phyloP scores from a whole-genome alignment of 2,888 invertebrate species.

The Drosophila neonasuta region DNA sequence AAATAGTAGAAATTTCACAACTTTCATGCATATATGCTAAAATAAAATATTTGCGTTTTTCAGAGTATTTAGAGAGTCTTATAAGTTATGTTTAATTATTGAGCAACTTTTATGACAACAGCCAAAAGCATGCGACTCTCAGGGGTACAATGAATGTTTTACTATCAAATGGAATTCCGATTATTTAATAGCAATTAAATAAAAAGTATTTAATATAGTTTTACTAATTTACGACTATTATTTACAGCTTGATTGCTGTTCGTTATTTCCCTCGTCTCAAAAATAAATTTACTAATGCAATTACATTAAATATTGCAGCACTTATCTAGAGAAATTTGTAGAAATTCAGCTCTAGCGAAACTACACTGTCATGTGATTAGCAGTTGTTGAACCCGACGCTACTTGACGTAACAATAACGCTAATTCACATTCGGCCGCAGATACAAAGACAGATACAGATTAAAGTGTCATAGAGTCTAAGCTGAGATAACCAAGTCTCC shows the following conservation, averaged over 20 bases:
- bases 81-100: slow-evolving; percentile 35
- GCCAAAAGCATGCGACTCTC: slow-evolving; percentile 21
- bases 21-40: neutral
- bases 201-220: slow-evolving; percentile 26
- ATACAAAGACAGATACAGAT: slow-evolving; percentile 19
- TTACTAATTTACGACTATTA: slow-evolving; percentile 5
- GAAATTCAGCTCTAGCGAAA: neutral
- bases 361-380: slow-evolving; percentile 60
- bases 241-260: slow-evolving; percentile 19
- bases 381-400: slow-evolving; percentile 69
- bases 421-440: slow-evolving; percentile 42
- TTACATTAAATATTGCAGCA: neutral
- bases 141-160: slow-evolving; percentile 13
- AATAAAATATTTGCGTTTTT: neutral
- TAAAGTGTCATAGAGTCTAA: slow-evolving; percentile 4
- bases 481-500: slow-evolving; percentile 46
- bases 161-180: slow-evolving; percentile 23
- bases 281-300: neutral
- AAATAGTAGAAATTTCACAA: neutral
- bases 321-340: neutral
- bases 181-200: slow-evolving; percentile 30
- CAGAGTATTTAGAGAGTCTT: slow-evolving; percentile 5
- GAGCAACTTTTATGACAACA: slow-evolving; percentile 21
- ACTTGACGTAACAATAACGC: slow-evolving; percentile 51
- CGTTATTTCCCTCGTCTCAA: neutral